Percentiles rank a stretch among this genome's conserved stretches.
Conservation (phyloP, 2,797 vertebrate genomes). For the Trichosurus vulpecula region DNA sequence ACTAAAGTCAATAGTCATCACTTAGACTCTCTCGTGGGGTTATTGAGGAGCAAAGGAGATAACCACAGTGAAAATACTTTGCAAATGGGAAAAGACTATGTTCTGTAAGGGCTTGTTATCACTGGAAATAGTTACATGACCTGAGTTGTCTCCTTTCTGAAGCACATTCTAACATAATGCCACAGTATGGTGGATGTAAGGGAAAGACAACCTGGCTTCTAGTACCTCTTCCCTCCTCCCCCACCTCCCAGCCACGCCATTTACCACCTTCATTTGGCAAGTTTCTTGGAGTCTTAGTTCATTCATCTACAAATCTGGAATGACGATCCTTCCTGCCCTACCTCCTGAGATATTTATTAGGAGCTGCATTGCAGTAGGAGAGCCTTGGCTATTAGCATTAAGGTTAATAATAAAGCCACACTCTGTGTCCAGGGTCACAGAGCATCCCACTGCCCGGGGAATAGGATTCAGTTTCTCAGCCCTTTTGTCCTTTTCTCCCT, state of each 20-base stretch:
- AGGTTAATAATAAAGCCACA: background rate
- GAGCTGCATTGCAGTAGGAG: background rate
- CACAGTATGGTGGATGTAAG: background rate
- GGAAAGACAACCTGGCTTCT: background rate
- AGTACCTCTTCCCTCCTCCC: background rate
- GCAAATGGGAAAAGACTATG: background rate
- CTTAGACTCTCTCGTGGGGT: background rate
- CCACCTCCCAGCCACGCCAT: background rate
- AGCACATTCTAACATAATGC: background rate
- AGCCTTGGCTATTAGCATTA: background rate
- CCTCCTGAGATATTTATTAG: background rate
- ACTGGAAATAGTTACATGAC: background rate
- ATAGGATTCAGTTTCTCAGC: constrained; percentile 19
- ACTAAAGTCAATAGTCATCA: background rate
- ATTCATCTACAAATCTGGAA: background rate
- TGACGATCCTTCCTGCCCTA: background rate
- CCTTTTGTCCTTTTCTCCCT: constrained; percentile 54
- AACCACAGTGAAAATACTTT: background rate
- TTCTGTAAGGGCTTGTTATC: background rate
- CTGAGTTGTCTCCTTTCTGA: background rate
- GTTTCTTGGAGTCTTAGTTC: background rate
- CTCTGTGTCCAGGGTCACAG: background rate
- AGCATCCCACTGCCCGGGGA: background rate
- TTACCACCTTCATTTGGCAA: background rate
- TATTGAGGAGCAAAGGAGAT: background rate